phyloP scores from a whole-genome alignment of 2,797 vertebrate genomes.

The Selene dorsalis region DNA sequence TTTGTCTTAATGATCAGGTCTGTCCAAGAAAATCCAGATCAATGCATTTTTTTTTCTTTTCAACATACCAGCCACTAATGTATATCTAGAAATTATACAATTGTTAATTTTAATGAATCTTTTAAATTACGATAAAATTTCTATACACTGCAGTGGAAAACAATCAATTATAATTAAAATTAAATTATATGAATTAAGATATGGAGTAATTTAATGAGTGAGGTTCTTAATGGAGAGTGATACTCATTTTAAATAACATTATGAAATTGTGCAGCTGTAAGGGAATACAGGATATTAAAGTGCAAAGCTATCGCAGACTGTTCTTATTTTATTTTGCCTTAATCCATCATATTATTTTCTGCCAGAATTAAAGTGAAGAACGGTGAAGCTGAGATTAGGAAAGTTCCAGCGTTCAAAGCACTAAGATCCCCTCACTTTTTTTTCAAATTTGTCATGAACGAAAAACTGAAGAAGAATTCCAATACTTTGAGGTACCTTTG shows the following conservation, averaged over 20 bases:
- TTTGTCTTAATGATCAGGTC: not conserved
- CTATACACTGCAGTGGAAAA: not conserved
- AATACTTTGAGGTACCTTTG: not conserved
- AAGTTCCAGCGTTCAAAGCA: not conserved
- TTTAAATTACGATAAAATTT: not conserved
- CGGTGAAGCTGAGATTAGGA: not conserved
- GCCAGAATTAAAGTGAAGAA: conserved; percentile 3
- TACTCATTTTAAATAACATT: conserved; percentile 12
- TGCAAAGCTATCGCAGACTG: not conserved
- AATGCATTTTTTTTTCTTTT: no score
- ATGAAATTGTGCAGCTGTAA: not conserved
- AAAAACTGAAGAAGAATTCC: no score
- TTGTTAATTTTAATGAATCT: no score
- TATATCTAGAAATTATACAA: not conserved
- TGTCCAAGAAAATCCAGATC: no score
- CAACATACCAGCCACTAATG: no score
- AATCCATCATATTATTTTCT: not conserved
- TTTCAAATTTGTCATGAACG: no score
- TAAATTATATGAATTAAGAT: no score
- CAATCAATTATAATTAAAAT: not conserved
- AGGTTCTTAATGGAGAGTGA: not conserved
- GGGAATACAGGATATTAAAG: not conserved
- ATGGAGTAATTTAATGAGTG: not conserved
- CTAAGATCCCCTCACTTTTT: not conserved
- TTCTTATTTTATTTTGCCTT: not conserved